Percentiles rank a stretch among this genome's conserved stretches.
Conservation (phyloP, 2,797 vertebrate genomes). For the Mormyrops attenuatus region DNA sequence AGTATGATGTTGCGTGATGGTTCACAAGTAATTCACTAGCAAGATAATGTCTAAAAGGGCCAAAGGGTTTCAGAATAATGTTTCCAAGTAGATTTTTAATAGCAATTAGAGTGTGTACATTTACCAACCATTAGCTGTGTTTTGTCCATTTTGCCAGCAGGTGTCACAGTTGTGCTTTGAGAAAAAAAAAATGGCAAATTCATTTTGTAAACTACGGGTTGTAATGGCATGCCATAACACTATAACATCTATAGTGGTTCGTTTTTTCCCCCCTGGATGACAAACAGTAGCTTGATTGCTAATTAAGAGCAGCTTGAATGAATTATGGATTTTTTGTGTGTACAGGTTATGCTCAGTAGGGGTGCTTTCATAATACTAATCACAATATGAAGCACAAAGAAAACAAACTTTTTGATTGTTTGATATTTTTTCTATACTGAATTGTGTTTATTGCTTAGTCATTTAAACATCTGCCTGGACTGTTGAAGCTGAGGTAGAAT, state of each 20-base stretch:
- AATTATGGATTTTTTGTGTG: background rate
- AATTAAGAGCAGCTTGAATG: background rate
- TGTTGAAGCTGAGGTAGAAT: background rate
- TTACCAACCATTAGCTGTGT: background rate
- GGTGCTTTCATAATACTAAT: background rate
- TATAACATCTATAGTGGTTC: background rate
- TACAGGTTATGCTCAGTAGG: background rate
- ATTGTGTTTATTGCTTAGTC: background rate
- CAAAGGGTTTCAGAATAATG: background rate
- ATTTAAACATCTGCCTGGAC: background rate
- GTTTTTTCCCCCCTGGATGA: background rate
- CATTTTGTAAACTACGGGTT: background rate
- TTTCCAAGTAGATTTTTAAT: background rate
- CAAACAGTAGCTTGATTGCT: background rate
- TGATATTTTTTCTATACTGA: background rate
- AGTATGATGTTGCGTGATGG: background rate
- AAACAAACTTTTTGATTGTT: background rate
- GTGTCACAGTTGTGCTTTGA: background rate
- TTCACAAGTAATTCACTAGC: background rate
- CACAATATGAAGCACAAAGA: background rate
- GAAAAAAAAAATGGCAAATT: background rate
- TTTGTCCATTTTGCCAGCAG: background rate
- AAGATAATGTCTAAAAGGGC: background rate
- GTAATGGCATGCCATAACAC: background rate
- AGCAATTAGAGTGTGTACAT: background rate